Evolutionary conservation across 2,797 vertebrate species (phyloP), one percentile per base, ranked within the genome.

Genomic region (Falco cherrug): DNA sequence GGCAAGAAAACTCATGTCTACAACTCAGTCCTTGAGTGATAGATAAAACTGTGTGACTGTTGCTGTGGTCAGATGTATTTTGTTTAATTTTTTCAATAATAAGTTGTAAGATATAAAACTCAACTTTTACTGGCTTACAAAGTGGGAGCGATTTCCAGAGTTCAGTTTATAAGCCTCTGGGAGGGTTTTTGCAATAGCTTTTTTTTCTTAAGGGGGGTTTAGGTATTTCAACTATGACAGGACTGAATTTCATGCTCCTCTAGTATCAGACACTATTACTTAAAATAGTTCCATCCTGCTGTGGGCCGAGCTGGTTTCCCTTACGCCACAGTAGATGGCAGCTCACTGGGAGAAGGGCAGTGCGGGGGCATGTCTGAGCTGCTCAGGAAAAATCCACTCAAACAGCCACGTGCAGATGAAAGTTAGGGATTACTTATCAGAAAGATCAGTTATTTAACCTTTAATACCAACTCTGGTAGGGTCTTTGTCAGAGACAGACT

Each of bases 181-280:
- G 24, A 74, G 11, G 15, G 18, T 16, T 87, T 94, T 92, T 74
- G 60, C 43, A 56, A 51, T 43, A 69, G 28, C 2, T 5, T 33
- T 28, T 51, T 77, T 74, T 53, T 50, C 13, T 20, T 54, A 5
- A 3, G 3, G 9, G 28, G 16, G 2, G 26, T 4, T 80, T 85
- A 92, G 81, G 92, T 65, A 97, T 97, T 97, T 96, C 89, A 96
- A 86, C 61, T 97, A 96, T 97, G 96, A 56, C 50, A 78, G 80
- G 92, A 89, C 93, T 90, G 90, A 95, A 96, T 96, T 97, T 96
- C 93, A 94, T 91, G 87, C 96, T 97, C 75, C 94, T 95, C 92
- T 64, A 56, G 85, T 96, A 78, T 95, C 96, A 96, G 87, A n/a
- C 64, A 61, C 91, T 89, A 84, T 87, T 94, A 77, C 97, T 96